Base-by-base conservation (phyloP, 1,140 invertebrate species). In the Magallana gigas region DNA sequence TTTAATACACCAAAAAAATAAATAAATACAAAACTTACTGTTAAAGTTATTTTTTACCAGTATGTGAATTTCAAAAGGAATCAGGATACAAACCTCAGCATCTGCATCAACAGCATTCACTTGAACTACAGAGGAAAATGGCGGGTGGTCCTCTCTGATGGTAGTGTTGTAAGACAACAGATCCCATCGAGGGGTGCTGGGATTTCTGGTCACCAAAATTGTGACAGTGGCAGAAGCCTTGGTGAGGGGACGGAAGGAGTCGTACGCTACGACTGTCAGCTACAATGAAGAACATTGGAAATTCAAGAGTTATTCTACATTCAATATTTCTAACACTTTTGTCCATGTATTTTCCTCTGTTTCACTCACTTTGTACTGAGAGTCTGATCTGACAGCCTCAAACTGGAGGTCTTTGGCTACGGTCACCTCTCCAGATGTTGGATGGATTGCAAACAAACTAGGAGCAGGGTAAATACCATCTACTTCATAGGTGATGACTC, bases 201-300 rank as follows among this genome's bases (percentile, higher is more conserved):
- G 95, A 93, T 99, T 98, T 57, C 96, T 94, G 57, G 97, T 96
- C 88, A 96, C 94, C 1, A 81, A 88, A 12, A 99, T 96, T 0
- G 97, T 97, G 0, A 98, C 97, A 2, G 97, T 97, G 0, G 97
- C 97, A 0, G 97, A 98, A 0, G 97, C 97, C 57, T 97, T 95
- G 12, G 97, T 96, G 16, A 97, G 96, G 95, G 98, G 97, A 0
- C 97, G 96, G 3, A 97, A 97, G 14, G 97, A 97, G 93, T 98
- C 98, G 92, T 96, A 97, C 3, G 98, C 98, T 1, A 97, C 98
- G 0, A 99, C 97, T 57, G 98, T 97, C 16, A 95, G 83, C 76
- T 92, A 91, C 85, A 88, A 81, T 58, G 85, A 59, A 64, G 86
- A 14, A 14, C 80, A 68, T 62, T 16, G 36, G 36, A 48, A 36